phyloP scores from a whole-genome alignment of 35 echinoderm and acorn worm genomes.

The Strongylocentrotus purpuratus region DNA sequence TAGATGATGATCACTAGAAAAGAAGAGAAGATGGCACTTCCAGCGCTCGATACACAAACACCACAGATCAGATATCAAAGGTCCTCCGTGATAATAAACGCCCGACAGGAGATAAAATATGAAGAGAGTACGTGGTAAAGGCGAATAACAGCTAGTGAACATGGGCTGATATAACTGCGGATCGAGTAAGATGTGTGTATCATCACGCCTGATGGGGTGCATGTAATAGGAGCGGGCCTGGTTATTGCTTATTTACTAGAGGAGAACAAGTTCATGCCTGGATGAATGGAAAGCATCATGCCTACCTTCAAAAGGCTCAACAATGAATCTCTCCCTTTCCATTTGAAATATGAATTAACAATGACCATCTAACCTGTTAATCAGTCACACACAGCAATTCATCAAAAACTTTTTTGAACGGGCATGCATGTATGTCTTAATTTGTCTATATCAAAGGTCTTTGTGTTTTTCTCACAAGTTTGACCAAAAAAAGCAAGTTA shows the following conservation, averaged over 20 bases:
- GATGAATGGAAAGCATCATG: background rate
- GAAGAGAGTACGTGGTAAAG: background rate
- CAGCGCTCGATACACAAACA: background rate
- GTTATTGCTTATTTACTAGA: background rate
- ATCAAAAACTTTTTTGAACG: no score
- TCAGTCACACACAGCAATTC: no score
- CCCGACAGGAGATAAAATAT: background rate
- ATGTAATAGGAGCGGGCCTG: background rate
- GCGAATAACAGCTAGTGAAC: background rate
- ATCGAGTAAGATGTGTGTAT: background rate
- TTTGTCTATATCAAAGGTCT: no score
- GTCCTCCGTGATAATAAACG: background rate
- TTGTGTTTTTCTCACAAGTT: no score
- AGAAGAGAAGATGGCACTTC: background rate
- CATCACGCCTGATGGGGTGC: background rate
- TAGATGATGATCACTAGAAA: background rate
- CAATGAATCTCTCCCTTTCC: background rate
- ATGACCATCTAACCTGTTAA: no score
- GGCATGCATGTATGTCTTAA: no score
- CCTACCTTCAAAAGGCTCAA: background rate
- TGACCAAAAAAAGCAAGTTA: no score
- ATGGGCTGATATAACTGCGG: background rate
- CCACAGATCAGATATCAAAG: background rate
- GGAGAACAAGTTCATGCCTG: background rate
- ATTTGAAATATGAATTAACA: background rate